phyloP scores from a whole-genome alignment of 2,113 vertebrate species.

The Tragelaphus strepsiceros region DNA sequence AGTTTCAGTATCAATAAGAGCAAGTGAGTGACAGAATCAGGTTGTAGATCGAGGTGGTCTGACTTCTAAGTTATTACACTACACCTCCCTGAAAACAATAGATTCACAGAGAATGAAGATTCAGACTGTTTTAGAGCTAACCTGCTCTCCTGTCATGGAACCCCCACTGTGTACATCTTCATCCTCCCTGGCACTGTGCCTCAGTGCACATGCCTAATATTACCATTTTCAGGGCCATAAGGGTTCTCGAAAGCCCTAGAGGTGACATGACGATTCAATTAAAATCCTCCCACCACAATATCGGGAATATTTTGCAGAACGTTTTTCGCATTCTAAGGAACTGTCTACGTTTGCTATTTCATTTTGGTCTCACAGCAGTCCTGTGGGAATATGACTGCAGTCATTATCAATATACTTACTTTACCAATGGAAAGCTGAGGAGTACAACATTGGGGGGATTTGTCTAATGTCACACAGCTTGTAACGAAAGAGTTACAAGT shows the following conservation, averaged over 20 bases:
- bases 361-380: neutral
- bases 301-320: neutral
- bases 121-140: neutral
- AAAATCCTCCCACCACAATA: neutral
- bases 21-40: neutral
- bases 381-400: neutral
- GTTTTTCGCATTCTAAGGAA: neutral
- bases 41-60: neutral
- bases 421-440: neutral
- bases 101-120: neutral
- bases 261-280: neutral
- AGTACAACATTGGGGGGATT: neutral
- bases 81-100: neutral
- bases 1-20: neutral
- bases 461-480: neutral
- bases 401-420: neutral
- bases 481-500: neutral
- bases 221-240: neutral
- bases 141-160: neutral
- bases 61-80: neutral
- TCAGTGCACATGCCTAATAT: neutral
- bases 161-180: neutral
- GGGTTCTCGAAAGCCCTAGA: neutral
- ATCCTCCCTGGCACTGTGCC: neutral
- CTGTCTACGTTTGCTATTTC: neutral